Base-by-base conservation (phyloP, 2,797 vertebrate genomes). In the Crocodylus rhombifer region DNA sequence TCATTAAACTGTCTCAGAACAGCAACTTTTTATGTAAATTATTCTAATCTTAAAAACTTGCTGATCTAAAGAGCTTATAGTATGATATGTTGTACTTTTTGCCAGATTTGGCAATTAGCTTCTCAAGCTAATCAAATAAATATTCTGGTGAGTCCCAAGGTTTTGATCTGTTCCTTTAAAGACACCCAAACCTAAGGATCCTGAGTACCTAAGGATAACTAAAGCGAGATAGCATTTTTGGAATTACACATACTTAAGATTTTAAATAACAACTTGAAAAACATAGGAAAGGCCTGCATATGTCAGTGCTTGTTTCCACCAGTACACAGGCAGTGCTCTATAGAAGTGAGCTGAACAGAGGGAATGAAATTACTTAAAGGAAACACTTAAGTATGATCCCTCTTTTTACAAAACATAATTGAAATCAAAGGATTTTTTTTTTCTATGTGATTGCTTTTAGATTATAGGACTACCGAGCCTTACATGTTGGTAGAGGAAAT, bases 391-490 rank as follows among this genome's bases (percentile, higher is more conserved):
- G 63, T 36, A 57, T 77, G 65, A 63, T 80, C 80, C 82, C 92
- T 77, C 33, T 80, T 16, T n/a, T 73, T 71, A 11, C 2, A 84
- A 93, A 94, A 83, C 63, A 77, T 77, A 25, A 92, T 91, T 86
- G 95, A 94, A 88, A 88, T 95, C 90, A 95, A 90, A 89, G 94
- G 85, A 82, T 94, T 95, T 94, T 90, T 89, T 89, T 96, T 81
- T 33, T 90, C 95, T 0, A 62, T 62, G 81, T 94, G 87, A 94
- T 96, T 94, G 84, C 77, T 71, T 25, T 42, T 71, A 28, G 25
- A 30, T 36, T 65, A 16, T 17, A 69, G 42, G 25, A 21, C 23
- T 95, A 84, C 65, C 86, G 58, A 84, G 89, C 77, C 9, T 61
- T 79, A 4, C 26, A 30, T n/a, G 62, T 60, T 7, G 33, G 71